phyloP scores from a whole-genome alignment of 2,888 invertebrate species.

The Limnephilus lunatus region DNA sequence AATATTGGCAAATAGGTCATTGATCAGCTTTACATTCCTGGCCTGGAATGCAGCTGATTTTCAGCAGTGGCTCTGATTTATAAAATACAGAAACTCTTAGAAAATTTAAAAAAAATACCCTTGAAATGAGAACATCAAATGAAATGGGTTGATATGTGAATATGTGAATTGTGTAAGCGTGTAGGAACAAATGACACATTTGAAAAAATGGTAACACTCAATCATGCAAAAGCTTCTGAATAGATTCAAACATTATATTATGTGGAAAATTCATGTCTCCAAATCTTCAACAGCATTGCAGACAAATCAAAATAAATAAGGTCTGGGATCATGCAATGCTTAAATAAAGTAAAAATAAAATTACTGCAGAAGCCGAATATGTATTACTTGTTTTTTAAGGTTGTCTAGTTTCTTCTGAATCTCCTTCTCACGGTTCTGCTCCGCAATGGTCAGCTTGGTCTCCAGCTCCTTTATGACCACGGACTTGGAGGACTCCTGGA shows the following conservation, averaged over 20 bases:
- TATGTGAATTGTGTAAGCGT: background rate
- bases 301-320: no score
- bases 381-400: conserved; percentile 87
- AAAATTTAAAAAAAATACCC: background rate
- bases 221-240: background rate
- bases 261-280: no score
- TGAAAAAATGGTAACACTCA: background rate
- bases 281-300: no score
- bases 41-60: no score
- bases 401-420: conserved; percentile 91
- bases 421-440: conserved; percentile 90
- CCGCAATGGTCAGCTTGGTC: conserved; percentile 87
- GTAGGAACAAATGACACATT: background rate
- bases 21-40: no score
- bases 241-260: background rate
- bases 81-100: background rate
- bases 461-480: conserved; percentile 83
- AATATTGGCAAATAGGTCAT: no score
- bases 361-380: background rate
- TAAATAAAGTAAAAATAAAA: background rate
- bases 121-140: background rate
- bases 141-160: background rate
- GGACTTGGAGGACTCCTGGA: conserved; percentile 79
- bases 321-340: background rate
- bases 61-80: no score